phyloP scores from a whole-genome alignment of 2,113 vertebrate species.

The Macroglossus sobrinus region DNA sequence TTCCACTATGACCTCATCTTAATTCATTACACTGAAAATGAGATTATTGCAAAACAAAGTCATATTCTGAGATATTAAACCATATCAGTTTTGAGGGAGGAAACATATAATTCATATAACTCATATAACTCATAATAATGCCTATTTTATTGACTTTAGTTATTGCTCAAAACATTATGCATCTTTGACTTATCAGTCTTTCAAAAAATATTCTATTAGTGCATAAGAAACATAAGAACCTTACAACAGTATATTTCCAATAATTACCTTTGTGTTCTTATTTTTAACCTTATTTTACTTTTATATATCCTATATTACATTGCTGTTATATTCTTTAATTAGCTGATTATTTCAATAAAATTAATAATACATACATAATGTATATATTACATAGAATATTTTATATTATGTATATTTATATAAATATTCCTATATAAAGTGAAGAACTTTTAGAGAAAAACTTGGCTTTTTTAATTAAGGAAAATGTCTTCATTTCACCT shows the following conservation, averaged over 20 bases:
- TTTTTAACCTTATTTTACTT: background rate
- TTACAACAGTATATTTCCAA: background rate
- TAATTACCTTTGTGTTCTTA: background rate
- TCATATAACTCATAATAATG: background rate
- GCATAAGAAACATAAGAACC: background rate
- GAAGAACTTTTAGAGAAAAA: background rate
- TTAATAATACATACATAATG: background rate
- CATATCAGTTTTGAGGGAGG: background rate
- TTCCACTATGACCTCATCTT: background rate
- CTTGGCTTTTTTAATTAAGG: background rate
- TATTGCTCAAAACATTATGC: background rate
- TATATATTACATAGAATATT: background rate
- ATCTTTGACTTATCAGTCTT: background rate
- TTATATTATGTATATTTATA: background rate
- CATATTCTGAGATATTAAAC: background rate
- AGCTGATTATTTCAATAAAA: background rate
- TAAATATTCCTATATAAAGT: background rate
- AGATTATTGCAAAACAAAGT: background rate
- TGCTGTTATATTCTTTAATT: background rate
- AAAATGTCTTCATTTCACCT: background rate
- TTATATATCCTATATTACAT: background rate
- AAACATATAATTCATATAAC: no score
- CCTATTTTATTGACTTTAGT: background rate
- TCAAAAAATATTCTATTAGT: background rate
- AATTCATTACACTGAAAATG: background rate